Conservation (phyloP, 2,888 invertebrate species). For the Acrobasis suavella region DNA sequence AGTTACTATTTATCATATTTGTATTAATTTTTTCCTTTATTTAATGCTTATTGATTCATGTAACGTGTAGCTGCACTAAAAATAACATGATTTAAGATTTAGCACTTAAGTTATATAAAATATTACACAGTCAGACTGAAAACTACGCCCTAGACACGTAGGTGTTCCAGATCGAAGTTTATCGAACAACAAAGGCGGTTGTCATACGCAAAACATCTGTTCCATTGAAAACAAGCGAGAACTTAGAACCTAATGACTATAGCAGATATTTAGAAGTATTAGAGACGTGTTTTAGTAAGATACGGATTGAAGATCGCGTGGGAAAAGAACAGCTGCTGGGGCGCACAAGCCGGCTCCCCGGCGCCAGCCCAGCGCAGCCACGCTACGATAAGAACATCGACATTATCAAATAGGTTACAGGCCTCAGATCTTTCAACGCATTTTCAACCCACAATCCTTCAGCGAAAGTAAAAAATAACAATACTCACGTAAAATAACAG, state of each 20-base stretch:
- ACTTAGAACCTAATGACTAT: background rate
- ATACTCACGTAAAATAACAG: conserved; percentile 69
- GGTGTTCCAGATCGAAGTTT: conserved; percentile 7
- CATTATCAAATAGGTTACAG: conserved; percentile 72
- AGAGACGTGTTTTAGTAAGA: background rate
- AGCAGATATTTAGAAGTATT: background rate
- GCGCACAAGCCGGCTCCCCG: conserved; percentile 47
- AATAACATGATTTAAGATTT: background rate
- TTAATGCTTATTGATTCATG: background rate
- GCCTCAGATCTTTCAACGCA: conserved; percentile 46
- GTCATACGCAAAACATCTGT: conserved; percentile 27
- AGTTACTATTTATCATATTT: background rate
- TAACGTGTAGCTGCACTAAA: conserved; percentile 1
- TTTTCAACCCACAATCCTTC: conserved; percentile 37
- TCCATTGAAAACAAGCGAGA: conserved; percentile 24
- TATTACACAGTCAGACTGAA: background rate
- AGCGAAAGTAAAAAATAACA: conserved; percentile 38
- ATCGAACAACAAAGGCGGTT: conserved; percentile 16
- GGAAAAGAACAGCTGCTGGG: conserved; percentile 50
- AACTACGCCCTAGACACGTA: background rate
- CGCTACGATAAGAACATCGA: conserved; percentile 55
- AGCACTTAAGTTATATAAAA: background rate
- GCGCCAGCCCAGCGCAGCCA: conserved; percentile 49
- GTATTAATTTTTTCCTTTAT: background rate
- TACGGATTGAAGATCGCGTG: conserved; percentile 31